A percentile compares a stretch with the other conserved stretches of the same genome.
Evolutionary conservation across 2,113 vertebrate species (phyloP).

Genomic region (Mellivora capensis): DNA sequence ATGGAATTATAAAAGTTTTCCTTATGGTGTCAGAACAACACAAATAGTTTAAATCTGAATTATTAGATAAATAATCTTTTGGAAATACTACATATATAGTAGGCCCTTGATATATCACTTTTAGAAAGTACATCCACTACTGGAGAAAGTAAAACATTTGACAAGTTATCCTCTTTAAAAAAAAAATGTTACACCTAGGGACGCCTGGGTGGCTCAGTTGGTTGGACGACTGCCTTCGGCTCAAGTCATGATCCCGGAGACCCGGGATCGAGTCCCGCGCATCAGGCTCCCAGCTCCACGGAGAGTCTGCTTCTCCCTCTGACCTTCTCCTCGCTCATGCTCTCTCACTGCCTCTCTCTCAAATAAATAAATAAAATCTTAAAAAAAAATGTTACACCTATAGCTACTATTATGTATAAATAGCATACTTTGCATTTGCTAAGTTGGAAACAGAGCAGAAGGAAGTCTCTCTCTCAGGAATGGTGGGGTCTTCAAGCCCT

Average conservation of each 20-base stretch:
- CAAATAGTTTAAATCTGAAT: background rate
- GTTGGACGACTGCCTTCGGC: too few species aligned
- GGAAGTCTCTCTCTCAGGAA: background rate
- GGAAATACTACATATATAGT: background rate
- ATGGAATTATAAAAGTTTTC: slow-evolving; percentile 45
- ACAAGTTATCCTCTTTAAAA: background rate
- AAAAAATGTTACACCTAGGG: background rate
- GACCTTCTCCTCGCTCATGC: too few species aligned
- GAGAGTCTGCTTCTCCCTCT: too few species aligned
- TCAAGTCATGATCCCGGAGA: too few species aligned
- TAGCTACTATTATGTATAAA: background rate
- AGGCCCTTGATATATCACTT: background rate
- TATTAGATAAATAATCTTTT: background rate
- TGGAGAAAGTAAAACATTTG: background rate
- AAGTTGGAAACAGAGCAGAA: background rate
- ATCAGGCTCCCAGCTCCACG: too few species aligned
- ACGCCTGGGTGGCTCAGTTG: too few species aligned
- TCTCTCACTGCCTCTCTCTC: too few species aligned
- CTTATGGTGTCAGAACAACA: background rate
- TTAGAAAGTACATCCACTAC: background rate
- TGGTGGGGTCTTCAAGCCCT: background rate
- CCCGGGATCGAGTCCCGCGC: too few species aligned
- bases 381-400: background rate
- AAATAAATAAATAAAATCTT: too few species aligned
- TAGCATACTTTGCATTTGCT: background rate